Evolutionary conservation across 2,888 invertebrate genomes (phyloP), one percentile per base, ranked within the genome.

Genomic region (Morpho achilles): DNA sequence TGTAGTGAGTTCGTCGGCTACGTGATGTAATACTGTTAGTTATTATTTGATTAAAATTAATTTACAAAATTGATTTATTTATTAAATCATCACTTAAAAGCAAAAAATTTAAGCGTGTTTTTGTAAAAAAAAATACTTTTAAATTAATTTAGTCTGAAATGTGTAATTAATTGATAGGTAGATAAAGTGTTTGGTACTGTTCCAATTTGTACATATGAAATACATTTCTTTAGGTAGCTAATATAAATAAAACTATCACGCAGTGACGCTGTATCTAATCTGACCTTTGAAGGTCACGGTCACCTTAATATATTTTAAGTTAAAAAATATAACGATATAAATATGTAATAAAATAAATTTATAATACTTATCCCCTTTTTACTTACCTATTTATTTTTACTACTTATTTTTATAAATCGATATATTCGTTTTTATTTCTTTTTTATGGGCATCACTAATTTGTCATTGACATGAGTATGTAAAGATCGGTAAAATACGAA

Each of bases 241-340:
- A 32, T 45, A 10, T 47, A 50, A 64, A 63, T 60, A 54, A 56
- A 61, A 64, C 48, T 50, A 55, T 51, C 58, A 60, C 53, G 52
- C 54, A 60, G 52, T 61, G 63, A 63, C 67, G 67, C 50, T 62
- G 57, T 59, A 65, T 62, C 69, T 67, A 67, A 67, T 60, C 57
- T 77, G 85, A 86, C 87, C 86, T 80, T 75, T 80, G 79, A 87
- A 87, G 86, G 87, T 87, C 80, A 82, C 70, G 72, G 74, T 74
- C 67, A 66, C 68, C 64, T 67, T 53, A 56, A 64, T 58, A 64
- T 58, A n/a, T n/a, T n/a, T n/a, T n/a, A 52, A 58, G 32, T 5
- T 32, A 32, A 32, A 32, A 32, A 32, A 32, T 5, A 23, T 32
- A 5, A 32, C 3, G 5, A 32, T 32, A 32, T 32, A 16, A 16